Evolutionary conservation across 2,113 vertebrate species (phyloP), one percentile per base, ranked within the genome.

Genomic region (Nothocercus julius): DNA sequence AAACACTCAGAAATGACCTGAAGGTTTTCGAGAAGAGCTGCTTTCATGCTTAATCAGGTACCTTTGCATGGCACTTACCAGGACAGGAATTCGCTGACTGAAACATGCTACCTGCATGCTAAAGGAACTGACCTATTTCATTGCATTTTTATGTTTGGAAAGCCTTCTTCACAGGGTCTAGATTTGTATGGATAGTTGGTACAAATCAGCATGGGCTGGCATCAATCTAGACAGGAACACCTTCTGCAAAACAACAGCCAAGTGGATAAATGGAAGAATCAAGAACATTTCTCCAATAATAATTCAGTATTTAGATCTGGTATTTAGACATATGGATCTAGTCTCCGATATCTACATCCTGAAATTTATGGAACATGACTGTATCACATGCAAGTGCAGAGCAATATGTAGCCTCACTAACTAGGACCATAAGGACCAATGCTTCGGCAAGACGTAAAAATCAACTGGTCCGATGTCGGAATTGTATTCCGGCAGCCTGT

Each of bases 401-500:
- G 44, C 62, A 66, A 40, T 7, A 7, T 1, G 0, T 24, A 47
- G 30, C 51, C 62, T 73, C 42, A 12, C 28, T 38, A 34, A n/a
- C 42, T 45, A 9, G 7, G 79, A 42, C 64, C 13, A 4, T 24
- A 87, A 82, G 28, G 36, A 77, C 30, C 63, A 74, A 34, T 24
- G n/a, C 30, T 83, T 94, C 64, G 27, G 1, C 66, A 83, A 83
- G 82, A 95, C 7, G 34, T 49, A 77, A 69, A 84, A 88, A 74
- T 66, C 82, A 85, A 1, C 88, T 79, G 56, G 47, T 75, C 34
- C 49, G 24, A 91, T 21, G 40, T 76, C 91, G 84, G 89, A 69
- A 32, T 32, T 64, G 30, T 19, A 64, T 89, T 86, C 70, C 22
- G 74, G 62, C 94, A 95, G 89, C 77, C 70, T 79, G 74, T 82